Percentiles rank a stretch among this genome's conserved stretches.
Conservation (phyloP, 2,888 invertebrate species). For the Sphecodes monilicornis region DNA sequence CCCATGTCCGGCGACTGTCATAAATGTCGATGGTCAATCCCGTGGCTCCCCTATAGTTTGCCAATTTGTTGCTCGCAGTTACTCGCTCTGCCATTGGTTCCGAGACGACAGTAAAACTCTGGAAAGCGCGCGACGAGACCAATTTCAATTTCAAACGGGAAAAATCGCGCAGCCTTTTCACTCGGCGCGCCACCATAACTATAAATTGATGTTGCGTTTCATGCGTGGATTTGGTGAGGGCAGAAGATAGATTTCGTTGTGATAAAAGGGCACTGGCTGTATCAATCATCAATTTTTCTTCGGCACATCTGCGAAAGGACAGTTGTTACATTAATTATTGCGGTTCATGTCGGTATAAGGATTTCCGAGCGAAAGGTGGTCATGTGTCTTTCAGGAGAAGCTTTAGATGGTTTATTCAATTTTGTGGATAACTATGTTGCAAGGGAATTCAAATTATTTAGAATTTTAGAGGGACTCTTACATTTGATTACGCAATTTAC, state of each 20-base stretch:
- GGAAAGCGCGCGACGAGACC: not conserved
- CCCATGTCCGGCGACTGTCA: constrained; percentile 23
- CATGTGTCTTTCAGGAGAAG: not conserved
- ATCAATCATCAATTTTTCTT: not conserved
- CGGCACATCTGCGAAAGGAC: not conserved
- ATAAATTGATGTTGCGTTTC: not conserved
- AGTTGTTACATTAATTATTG: not conserved
- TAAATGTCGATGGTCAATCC: constrained; percentile 57
- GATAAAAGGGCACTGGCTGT: constrained; percentile 45
- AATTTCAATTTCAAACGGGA: not conserved
- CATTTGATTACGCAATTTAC: not conserved
- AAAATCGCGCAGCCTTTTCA: not conserved
- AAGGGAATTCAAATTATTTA: not conserved
- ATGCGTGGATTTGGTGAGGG: not conserved
- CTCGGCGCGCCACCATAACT: not conserved
- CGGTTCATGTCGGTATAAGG: too few relatives aligned
- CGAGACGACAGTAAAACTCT: not conserved
- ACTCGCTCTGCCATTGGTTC: not conserved
- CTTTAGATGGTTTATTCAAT: not conserved
- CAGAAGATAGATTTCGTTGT: not conserved
- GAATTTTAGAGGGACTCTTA: not conserved
- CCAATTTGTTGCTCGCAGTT: constrained; percentile 29
- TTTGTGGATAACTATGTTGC: not conserved
- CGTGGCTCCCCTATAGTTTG: constrained; percentile 20
- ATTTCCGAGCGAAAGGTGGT: not conserved